Evolutionary conservation across 2,797 vertebrate species (phyloP), one percentile per base, ranked within the genome.

Genomic region (Rhinogobio ventralis): DNA sequence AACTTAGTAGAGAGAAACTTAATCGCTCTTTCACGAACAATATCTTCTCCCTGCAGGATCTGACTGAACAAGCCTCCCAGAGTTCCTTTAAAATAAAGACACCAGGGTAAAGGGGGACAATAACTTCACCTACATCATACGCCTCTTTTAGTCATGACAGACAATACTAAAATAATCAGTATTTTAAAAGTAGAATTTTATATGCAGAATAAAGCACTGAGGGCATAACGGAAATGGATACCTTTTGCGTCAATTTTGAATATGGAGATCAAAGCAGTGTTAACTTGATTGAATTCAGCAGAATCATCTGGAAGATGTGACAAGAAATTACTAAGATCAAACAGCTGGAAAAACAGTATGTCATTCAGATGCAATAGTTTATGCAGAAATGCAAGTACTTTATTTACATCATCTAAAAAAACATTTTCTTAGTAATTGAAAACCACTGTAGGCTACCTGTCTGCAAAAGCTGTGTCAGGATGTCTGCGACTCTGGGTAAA

Each of bases 181-280:
- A 74, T 55, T 66, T 39, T 39, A 39, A 36, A 36, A 36, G 36
- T 36, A 2, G 36, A 36, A 36, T 36, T 7, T 36, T 57, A 1
- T 5, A 30, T 3, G 28, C 5, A 33, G 19, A 49, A 67, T 33
- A 51, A 79, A 36, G 6, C 23, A 73, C 9, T 30, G 30, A 81
- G 19, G 4, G 19, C 6, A 53, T 13, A 68, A 33, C 6, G 2
- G 53, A 49, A 15, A 74, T 6, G 82, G 90, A 86, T 94, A 99
- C 98, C 98, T 94, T 96, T 99, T 57, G 98, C 96, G 87, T 99
- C 98, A 87, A 98, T 96, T 94, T 99, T 99, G 94, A 99, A 99
- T 93, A 99, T 99, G 85, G 97, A 98, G 86, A 99, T 91, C 77
- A 99, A 94, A n/a, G 98, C 95, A 74, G 94, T 96, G 89, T 96